phyloP scores from a whole-genome alignment of 92 coral and sea anemone species.

The Epizoanthus rinbou region DNA sequence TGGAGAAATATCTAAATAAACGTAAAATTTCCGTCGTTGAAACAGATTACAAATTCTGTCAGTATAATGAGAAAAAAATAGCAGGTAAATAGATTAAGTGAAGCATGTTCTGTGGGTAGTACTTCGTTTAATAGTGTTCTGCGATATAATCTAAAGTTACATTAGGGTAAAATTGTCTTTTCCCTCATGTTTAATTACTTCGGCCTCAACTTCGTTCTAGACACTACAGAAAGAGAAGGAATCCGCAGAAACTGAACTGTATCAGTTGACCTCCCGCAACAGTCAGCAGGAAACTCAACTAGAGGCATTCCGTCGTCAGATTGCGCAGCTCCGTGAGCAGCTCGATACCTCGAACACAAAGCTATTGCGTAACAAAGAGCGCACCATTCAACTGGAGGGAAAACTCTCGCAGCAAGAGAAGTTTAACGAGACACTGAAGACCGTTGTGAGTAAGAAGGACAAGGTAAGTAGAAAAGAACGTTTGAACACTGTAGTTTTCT shows the following conservation, averaged over 20 bases:
- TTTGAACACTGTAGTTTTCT: background rate
- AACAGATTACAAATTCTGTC: too few species aligned
- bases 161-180: too few species aligned
- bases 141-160: too few species aligned
- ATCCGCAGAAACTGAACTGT: slow-evolving; percentile 83
- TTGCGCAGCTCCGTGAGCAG: slow-evolving; percentile 81
- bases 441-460: slow-evolving; percentile 79
- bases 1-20: too few species aligned
- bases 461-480: slow-evolving; percentile 24
- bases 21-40: too few species aligned
- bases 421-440: slow-evolving; percentile 85
- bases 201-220: background rate
- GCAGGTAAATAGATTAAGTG: too few species aligned
- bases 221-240: slow-evolving; percentile 82
- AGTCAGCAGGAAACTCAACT: slow-evolving; percentile 93
- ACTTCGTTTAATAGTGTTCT: too few species aligned
- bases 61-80: too few species aligned
- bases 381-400: slow-evolving; percentile 87
- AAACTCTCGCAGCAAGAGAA: slow-evolving; percentile 84
- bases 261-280: slow-evolving; percentile 72
- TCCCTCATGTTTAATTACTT: too few species aligned
- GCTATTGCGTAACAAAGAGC: slow-evolving; percentile 79
- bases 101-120: too few species aligned
- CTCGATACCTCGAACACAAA: slow-evolving; percentile 83
- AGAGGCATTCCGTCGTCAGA: slow-evolving; percentile 83